Conservation (phyloP, 1,140 invertebrate genomes). For the Ladona fulva region DNA sequence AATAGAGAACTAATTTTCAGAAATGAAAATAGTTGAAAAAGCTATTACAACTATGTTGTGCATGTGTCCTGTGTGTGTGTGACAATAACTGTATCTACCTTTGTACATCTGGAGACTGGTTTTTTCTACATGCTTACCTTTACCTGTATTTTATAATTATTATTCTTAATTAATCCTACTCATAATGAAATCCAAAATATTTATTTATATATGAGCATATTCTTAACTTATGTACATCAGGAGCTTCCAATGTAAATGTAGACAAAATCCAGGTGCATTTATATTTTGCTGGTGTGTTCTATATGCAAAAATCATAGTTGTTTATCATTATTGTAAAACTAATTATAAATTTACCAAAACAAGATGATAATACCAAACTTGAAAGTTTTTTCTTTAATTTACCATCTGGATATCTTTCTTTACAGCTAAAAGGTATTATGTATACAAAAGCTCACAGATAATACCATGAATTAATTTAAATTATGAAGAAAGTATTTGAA, state of each 20-base stretch:
- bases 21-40: not conserved
- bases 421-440: too few species aligned
- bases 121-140: conserved; percentile 2
- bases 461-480: too few species aligned
- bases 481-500: too few species aligned
- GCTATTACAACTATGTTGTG: not conserved
- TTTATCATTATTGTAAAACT: not conserved
- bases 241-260: not conserved
- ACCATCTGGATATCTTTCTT: too few species aligned
- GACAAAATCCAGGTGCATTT: not conserved
- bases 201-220: conserved; percentile 3
- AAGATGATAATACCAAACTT: not conserved
- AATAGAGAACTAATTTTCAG: not conserved
- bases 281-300: conserved; percentile 5
- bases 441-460: too few species aligned
- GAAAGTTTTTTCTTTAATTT: not conserved
- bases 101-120: not conserved
- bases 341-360: not conserved
- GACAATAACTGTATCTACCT: conserved; percentile 1
- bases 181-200: not conserved
- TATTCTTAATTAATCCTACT: not conserved
- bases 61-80: not conserved
- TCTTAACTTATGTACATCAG: not conserved
- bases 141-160: conserved; percentile 5
- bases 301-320: conserved; percentile 3